These are phyloP conservation scores for Melinopterus prodromus DNA, from an alignment of 2,888 invertebrate species.

Conservation along the genomic window DNA sequence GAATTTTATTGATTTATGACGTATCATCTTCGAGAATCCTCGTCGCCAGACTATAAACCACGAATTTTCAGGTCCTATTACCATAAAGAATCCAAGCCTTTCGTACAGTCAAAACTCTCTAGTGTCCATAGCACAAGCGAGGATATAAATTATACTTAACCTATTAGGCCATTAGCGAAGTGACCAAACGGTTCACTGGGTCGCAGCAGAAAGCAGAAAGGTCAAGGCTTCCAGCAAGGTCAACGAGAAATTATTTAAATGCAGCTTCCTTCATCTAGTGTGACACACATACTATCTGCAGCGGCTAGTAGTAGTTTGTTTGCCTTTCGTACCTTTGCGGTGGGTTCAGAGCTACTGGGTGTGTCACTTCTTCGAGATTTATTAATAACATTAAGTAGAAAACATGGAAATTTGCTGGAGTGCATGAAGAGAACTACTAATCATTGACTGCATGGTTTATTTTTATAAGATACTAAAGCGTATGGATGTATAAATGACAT, in stretches of 20 bases:
- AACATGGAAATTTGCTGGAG: too few species aligned
- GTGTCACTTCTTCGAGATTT: too few species aligned
- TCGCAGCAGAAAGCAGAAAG: constrained; percentile 45
- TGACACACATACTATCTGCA: not conserved
- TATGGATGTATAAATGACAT: too few species aligned
- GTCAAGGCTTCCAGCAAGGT: constrained; percentile 48
- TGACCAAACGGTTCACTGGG: constrained; percentile 44
- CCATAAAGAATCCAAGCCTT: not conserved
- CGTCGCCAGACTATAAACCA: not conserved
- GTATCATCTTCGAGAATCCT: not conserved
- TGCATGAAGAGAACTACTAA: too few species aligned
- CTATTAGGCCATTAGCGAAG: constrained; percentile 40
- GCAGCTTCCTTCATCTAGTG: constrained; percentile 20
- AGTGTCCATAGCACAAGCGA: not conserved
- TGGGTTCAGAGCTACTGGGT: not conserved
- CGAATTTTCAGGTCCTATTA: not conserved
- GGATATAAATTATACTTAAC: constrained; percentile 42
- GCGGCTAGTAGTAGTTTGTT: not conserved
- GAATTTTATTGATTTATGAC: not conserved
- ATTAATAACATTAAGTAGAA: too few species aligned
- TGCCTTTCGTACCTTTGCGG: not conserved
- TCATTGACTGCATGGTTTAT: too few species aligned
- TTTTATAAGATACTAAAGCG: too few species aligned
- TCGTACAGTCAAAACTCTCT: not conserved
- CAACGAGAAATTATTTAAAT: constrained; percentile 38